These are phyloP conservation scores for Scaptomyza polygonia DNA, from an alignment of 2,888 invertebrate species.

Conservation along the genomic window DNA sequence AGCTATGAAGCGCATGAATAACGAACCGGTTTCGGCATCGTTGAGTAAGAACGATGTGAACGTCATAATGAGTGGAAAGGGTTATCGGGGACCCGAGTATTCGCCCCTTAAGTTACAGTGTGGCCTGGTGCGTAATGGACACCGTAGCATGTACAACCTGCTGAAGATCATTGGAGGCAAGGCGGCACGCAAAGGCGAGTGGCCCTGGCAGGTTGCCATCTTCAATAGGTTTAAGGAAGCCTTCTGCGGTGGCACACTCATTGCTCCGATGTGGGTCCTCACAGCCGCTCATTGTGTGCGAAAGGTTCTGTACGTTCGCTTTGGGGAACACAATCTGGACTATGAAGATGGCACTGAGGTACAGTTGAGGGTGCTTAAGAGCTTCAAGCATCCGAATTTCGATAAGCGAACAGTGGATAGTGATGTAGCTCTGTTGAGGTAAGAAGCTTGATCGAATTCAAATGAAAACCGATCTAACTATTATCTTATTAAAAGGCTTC, in stretches of 20 bases:
- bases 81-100: constrained; percentile 84
- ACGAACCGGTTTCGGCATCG: constrained; percentile 36
- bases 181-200: constrained; percentile 91
- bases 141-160: constrained; percentile 86
- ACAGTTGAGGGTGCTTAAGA: constrained; percentile 90
- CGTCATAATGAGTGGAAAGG: constrained; percentile 82
- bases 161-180: constrained; percentile 94
- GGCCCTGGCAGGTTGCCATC: constrained; percentile 98
- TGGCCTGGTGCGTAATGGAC: constrained; percentile 81
- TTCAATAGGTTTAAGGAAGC: constrained; percentile 94
- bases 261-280: constrained; percentile 92
- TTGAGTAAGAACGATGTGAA: constrained; percentile 79
- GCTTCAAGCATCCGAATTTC: constrained; percentile 93
- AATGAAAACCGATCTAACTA: neutral
- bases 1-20: constrained; percentile 71
- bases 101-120: constrained; percentile 84
- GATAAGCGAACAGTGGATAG: constrained; percentile 95
- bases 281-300: constrained; percentile 95
- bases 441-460: neutral
- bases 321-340: constrained; percentile 94
- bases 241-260: constrained; percentile 94
- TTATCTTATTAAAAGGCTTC: constrained; percentile 70
- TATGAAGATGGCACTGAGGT: constrained; percentile 90
- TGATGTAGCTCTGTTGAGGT: constrained; percentile 94
- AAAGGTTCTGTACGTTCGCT: constrained; percentile 89